Evolutionary conservation across 30 jellyfish, hydroid and myxozoan species (phyloP).

Genomic region (Rhopilema esculentum): DNA sequence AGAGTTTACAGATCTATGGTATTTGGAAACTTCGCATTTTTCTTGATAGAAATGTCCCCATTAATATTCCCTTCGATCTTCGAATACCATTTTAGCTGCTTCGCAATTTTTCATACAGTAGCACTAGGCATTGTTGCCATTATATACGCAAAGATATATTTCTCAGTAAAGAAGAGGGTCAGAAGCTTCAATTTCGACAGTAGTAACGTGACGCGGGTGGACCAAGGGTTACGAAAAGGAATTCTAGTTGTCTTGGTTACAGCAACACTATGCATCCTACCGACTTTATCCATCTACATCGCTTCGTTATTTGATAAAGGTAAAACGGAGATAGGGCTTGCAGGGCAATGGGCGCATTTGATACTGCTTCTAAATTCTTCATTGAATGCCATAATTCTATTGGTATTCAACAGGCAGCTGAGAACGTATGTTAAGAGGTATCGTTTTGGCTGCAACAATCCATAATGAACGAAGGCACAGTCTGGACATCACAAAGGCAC

Average conservation of each 20-base stretch:
- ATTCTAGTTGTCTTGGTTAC: not conserved
- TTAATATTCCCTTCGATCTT: constrained; percentile 1
- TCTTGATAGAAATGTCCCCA: not conserved
- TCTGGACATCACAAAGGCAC: no score
- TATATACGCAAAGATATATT: not conserved
- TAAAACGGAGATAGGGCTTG: no score
- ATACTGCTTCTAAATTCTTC: not conserved
- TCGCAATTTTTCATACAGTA: not conserved
- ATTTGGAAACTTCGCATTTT: not conserved
- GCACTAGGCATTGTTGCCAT: not conserved
- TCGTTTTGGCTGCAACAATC: not conserved
- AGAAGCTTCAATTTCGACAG: not conserved
- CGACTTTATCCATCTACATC: not conserved
- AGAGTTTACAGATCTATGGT: not conserved
- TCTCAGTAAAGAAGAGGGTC: constrained; percentile 1
- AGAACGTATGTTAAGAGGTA: not conserved
- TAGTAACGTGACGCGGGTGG: not conserved
- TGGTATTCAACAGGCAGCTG: constrained; percentile 1
- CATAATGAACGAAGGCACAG: not conserved
- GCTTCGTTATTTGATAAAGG: no score
- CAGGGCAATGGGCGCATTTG: not conserved
- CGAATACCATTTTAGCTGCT: no score
- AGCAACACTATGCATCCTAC: not conserved
- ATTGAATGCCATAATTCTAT: not conserved
- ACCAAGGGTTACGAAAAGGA: not conserved